Evolutionary conservation across 1,140 invertebrate genomes (phyloP).

Genomic region (Dolichoris vasculosae): DNA sequence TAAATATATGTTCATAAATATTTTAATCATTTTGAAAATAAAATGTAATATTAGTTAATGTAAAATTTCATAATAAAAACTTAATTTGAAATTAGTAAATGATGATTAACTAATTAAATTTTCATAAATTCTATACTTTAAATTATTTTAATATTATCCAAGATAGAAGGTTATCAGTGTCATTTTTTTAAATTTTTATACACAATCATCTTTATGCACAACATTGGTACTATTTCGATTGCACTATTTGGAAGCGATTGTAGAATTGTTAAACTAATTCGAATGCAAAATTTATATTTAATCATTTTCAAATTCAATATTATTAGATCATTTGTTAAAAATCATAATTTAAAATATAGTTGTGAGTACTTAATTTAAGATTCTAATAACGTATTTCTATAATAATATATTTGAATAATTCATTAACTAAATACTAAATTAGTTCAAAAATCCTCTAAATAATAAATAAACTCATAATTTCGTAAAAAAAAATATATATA

Average conservation of each 20-base stretch:
- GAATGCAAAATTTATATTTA: too few species aligned
- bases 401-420: too few species aligned
- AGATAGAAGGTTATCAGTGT: slow-evolving; percentile 31
- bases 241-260: not conserved
- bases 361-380: too few species aligned
- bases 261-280: not conserved
- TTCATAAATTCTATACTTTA: not conserved
- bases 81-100: not conserved
- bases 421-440: too few species aligned
- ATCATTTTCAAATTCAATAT: too few species aligned
- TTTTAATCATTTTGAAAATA: not conserved
- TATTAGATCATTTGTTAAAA: too few species aligned
- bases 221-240: not conserved
- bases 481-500: too few species aligned
- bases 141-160: slow-evolving; percentile 17
- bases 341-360: too few species aligned
- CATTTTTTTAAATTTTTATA: not conserved
- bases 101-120: not conserved
- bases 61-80: not conserved
- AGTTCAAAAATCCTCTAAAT: too few species aligned
- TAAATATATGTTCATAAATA: not conserved
- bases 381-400: too few species aligned
- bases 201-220: not conserved
- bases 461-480: too few species aligned
- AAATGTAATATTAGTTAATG: not conserved